Conservation (phyloP, 2,113 vertebrate species). For the Equus przewalskii region DNA sequence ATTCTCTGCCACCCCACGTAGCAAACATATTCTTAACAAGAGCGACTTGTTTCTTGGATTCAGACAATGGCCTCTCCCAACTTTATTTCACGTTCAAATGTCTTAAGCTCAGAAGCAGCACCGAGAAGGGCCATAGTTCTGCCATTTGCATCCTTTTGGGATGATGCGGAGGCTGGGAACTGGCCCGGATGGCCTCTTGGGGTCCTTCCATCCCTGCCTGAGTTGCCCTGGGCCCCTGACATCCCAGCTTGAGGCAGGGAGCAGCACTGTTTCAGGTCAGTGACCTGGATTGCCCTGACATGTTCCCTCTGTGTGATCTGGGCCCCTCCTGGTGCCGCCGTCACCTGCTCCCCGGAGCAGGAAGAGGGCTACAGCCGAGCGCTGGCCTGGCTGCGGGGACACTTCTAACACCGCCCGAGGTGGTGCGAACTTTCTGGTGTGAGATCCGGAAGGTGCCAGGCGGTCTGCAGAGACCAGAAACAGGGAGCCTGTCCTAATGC, state of each 20-base stretch:
- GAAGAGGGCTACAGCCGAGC: not conserved
- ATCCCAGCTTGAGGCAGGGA: not conserved
- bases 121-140: too few relatives aligned
- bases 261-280: not conserved
- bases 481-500: not conserved
- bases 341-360: conserved; percentile 47
- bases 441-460: conserved; percentile 25
- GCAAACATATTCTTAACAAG: not conserved
- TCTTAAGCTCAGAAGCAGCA: not conserved
- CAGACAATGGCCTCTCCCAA: not conserved
- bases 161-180: not conserved
- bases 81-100: not conserved
- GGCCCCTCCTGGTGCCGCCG: not conserved
- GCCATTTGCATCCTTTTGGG: not conserved
- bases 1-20: fast-evolving
- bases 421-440: not conserved
- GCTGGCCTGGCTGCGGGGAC: conserved; percentile 18
- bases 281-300: conserved; percentile 30
- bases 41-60: not conserved
- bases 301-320: not conserved
- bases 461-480: not conserved
- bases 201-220: not conserved
- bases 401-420: conserved; percentile 11
- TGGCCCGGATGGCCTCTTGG: not conserved
- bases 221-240: not conserved